Base-by-base conservation (phyloP, 2,888 invertebrate species). In the Bellardia bayeri region DNA sequence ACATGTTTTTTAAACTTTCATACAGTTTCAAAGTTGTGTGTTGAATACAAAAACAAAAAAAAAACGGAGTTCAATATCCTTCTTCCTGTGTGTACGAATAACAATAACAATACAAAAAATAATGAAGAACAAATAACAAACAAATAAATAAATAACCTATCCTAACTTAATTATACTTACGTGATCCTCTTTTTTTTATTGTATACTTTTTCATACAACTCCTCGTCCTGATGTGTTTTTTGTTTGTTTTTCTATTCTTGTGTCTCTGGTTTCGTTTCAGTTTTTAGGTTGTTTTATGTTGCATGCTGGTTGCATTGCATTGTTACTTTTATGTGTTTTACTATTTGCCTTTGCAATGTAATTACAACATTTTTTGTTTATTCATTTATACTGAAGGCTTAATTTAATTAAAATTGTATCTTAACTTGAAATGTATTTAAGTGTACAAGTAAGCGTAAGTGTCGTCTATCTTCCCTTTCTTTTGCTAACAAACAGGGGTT, bases 151-250 rank as follows among this genome's bases (percentile, higher is more conserved):
- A 80, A 88, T 86, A 88, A 88, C 86, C 83, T 86, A 83, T 83
- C 85, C 83, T 68, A 88, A 86, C 86, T 83, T 86, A 86, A 78
- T 88, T 86, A 83, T 72, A 78, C 71, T 83, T 83, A 85, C 79
- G 85, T 87, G 85, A 87, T 87, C 79, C 87, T 80, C 64, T 85
- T 72, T 54, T 72, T 45, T 45, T 69, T 66, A 40, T 66, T 72
- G 58, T 82, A 16, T 75, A 49, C 69, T 83, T 83, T 76, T 76
- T 14, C 33, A 45, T 45, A 76, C 33, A 63, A 45, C 14, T n/a
- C 74, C 14, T 13, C 66, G 45, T 64, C 42, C 49, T 63, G 7
- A 58, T 42, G 66, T 49, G 23, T 23, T 23, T 23, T 23, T 23
- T 23, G 23, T 23, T 23, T 23, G 23, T 23, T 23, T 23, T 23